Evolutionary conservation across 2,888 invertebrate species (phyloP).

Genomic region (Polietes domitor): DNA sequence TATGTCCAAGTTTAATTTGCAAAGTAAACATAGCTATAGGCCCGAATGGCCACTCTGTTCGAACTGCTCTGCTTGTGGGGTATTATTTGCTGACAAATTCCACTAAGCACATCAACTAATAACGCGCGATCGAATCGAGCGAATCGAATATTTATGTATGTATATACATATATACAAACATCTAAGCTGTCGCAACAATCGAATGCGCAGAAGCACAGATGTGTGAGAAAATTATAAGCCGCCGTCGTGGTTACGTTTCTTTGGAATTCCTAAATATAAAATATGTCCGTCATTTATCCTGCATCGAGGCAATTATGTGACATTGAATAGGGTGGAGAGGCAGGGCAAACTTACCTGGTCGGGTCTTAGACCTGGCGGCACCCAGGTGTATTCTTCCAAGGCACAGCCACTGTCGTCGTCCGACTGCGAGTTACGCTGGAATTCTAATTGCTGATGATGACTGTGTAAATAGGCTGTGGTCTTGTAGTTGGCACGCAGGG

Average conservation of each 20-base stretch:
- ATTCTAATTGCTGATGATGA: slow-evolving; percentile 83
- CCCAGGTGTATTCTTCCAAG: slow-evolving; percentile 98
- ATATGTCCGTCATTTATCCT: background rate
- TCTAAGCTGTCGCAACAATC: background rate
- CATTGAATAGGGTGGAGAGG: background rate
- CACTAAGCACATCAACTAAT: background rate
- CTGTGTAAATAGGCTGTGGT: slow-evolving; percentile 76
- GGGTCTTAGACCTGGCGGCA: slow-evolving; percentile 96
- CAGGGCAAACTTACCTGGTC: slow-evolving; percentile 89
- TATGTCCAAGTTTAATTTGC: too few relatives aligned
- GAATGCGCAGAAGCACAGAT: background rate
- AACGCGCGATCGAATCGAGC: background rate
- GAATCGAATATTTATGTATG: background rate
- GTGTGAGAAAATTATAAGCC: slow-evolving; percentile 1
- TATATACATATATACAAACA: too few relatives aligned
- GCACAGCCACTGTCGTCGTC: slow-evolving; percentile 99
- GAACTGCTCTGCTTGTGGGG: background rate
- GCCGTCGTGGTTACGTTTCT: background rate
- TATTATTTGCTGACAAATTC: slow-evolving; percentile 30
- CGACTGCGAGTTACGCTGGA: slow-evolving; percentile 93
- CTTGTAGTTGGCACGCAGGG: slow-evolving; percentile 79
- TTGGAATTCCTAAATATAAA: slow-evolving; percentile 34
- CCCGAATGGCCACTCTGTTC: background rate
- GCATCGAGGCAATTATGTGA: background rate
- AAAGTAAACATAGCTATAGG: background rate